These are phyloP conservation scores for Enteromius trimaculatus DNA, from an alignment of 2,797 vertebrate species.

Conservation along the genomic window DNA sequence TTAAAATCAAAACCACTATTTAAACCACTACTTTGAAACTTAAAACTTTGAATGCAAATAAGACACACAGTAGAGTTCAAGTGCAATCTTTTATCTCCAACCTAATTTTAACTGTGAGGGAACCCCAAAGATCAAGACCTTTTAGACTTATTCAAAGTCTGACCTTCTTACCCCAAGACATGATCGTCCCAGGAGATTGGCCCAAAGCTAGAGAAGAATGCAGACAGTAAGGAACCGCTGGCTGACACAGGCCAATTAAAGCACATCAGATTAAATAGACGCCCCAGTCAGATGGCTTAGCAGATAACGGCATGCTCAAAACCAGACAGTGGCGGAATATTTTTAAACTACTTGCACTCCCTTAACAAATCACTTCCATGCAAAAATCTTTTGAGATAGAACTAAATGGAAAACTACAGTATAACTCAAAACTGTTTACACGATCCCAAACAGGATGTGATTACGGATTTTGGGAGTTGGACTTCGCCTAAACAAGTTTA, in stretches of 20 bases:
- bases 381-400: background rate
- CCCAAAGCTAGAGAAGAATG: conserved; percentile 51
- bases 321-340: conserved; percentile 14
- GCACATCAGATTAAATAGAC: conserved; percentile 45
- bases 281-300: conserved; percentile 33
- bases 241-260: conserved; percentile 46
- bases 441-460: conserved; percentile 50
- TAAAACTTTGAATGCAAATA: background rate
- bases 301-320: conserved; percentile 45
- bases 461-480: conserved; percentile 26
- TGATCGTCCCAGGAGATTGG: conserved; percentile 34
- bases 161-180: conserved; percentile 63
- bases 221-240: conserved; percentile 51
- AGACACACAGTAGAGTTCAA: background rate
- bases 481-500: conserved; percentile 21
- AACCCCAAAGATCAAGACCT: conserved; percentile 6
- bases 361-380: conserved; percentile 7
- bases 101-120: background rate
- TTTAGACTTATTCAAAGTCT: background rate
- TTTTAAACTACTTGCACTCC: conserved; percentile 9
- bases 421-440: conserved; percentile 46
- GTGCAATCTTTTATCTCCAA: background rate
- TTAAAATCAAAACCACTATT: background rate
- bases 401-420: conserved; percentile 6
- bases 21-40: background rate